A percentile compares a stretch with the other conserved stretches of the same genome.
Evolutionary conservation across 2,797 vertebrate genomes (phyloP).

Genomic region (Siniperca undulata): DNA sequence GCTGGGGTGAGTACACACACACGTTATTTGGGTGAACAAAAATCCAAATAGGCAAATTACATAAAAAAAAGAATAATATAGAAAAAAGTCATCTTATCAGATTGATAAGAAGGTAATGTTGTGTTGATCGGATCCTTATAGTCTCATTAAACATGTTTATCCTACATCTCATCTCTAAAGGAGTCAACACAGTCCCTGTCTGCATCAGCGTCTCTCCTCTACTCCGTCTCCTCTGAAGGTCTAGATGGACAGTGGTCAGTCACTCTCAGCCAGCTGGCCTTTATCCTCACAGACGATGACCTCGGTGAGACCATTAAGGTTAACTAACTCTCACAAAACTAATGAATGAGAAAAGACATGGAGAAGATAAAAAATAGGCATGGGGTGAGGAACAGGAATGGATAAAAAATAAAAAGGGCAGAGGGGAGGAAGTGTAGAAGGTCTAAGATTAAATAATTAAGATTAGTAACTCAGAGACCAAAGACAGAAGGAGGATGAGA

Average conservation of each 20-base stretch:
- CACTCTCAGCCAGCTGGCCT: conserved; percentile 46
- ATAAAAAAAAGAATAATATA: neutral
- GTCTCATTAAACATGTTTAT: no score
- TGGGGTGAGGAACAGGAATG: neutral
- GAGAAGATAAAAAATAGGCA: neutral
- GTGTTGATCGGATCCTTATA: neutral
- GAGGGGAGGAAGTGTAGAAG: conserved; percentile 4
- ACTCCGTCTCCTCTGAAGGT: neutral
- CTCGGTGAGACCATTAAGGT: conserved; percentile 42
- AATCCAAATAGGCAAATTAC: neutral
- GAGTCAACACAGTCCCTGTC: neutral
- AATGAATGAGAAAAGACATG: conserved; percentile 31
- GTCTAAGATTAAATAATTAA: conserved; percentile 29
- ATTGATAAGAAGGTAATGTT: neutral
- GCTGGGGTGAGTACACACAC: neutral
- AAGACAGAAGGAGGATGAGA: conserved; percentile 17
- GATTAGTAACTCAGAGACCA: conserved; percentile 19
- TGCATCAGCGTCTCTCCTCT: neutral
- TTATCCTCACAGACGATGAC: conserved; percentile 34
- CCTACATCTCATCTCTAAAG: neutral
- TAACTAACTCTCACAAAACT: conserved; percentile 31
- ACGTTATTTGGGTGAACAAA: neutral
- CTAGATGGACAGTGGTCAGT: conserved; percentile 64
- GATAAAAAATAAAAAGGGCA: neutral
- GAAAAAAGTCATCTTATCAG: neutral